Conservation (phyloP, 2,888 invertebrate genomes). For the Drosophila recens region DNA sequence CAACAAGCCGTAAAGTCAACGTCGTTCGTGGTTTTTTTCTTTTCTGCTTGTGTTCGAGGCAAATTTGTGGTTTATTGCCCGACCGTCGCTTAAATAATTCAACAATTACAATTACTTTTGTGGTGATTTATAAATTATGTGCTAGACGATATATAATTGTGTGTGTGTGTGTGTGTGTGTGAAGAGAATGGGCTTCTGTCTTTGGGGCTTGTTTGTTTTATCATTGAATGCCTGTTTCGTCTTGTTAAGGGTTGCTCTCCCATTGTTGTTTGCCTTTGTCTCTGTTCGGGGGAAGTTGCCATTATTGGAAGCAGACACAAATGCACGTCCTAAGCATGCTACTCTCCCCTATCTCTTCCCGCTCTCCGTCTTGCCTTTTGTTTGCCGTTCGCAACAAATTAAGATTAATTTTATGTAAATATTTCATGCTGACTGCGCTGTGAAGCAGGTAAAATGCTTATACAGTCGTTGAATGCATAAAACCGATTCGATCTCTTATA, state of each 20-base stretch:
- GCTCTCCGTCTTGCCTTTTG: slow-evolving; percentile 16
- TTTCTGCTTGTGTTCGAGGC: slow-evolving; percentile 26
- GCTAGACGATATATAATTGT: slow-evolving; percentile 21
- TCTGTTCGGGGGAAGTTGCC: slow-evolving; percentile 2
- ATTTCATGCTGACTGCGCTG: slow-evolving; percentile 50
- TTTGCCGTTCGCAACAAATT: slow-evolving; percentile 50
- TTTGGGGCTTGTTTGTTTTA: slow-evolving; percentile 43
- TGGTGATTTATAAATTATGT: slow-evolving; percentile 72
- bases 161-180: slow-evolving; percentile 20
- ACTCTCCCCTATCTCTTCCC: background rate
- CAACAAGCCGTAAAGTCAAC: slow-evolving; percentile 58
- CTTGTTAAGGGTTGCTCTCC: slow-evolving; percentile 54
- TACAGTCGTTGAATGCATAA: slow-evolving; percentile 47
- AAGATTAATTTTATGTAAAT: slow-evolving; percentile 70
- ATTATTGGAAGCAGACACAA: slow-evolving; percentile 32
- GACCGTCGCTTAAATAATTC: slow-evolving; percentile 68
- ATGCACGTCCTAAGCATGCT: slow-evolving; percentile 21
- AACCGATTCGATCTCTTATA: slow-evolving; percentile 46
- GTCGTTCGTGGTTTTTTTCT: slow-evolving; percentile 7
- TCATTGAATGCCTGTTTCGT: slow-evolving; percentile 38
- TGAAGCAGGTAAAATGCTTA: slow-evolving; percentile 11
- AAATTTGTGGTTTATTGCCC: slow-evolving; percentile 66
- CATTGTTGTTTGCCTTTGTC: slow-evolving; percentile 42
- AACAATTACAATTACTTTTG: slow-evolving; percentile 74
- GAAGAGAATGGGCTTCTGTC: slow-evolving; percentile 6